Conservation (phyloP, 2,113 vertebrate species). For the Rhabdornis inornatus region DNA sequence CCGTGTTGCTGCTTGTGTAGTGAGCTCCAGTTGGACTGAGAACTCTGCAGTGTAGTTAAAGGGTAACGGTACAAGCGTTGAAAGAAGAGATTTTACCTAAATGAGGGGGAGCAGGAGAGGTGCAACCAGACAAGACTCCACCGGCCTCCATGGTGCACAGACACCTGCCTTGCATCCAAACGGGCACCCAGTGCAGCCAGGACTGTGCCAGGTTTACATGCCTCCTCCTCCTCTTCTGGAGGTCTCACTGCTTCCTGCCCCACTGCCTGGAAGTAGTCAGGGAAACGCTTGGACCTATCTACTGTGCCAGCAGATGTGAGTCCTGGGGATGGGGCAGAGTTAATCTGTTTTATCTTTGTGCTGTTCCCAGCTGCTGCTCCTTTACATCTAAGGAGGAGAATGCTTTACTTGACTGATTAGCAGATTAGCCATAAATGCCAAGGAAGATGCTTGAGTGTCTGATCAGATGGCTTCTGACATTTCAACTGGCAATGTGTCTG, state of each 20-base stretch:
- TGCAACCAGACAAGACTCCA: not conserved
- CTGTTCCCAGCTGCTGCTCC: not conserved
- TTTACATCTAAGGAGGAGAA: not conserved
- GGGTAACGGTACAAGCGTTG: not conserved
- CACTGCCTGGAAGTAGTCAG: rapidly evolving
- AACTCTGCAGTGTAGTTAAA: rapidly evolving
- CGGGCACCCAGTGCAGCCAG: rapidly evolving
- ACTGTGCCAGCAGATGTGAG: not conserved
- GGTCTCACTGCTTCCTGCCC: rapidly evolving
- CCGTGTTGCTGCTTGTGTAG: rapidly evolving
- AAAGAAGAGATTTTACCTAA: not conserved
- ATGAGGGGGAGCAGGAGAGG: not conserved
- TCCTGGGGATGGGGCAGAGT: not conserved
- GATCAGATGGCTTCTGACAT: not conserved
- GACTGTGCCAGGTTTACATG: rapidly evolving
- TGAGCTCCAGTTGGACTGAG: not conserved
- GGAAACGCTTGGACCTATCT: not conserved
- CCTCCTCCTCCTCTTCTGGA: not conserved
- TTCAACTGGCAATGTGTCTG: not conserved
- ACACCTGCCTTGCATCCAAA: not conserved
- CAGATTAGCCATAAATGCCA: not conserved
- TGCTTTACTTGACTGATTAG: not conserved
- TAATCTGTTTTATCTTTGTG: not conserved
- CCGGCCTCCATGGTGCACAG: not conserved
- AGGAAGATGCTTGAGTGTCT: not conserved